phyloP scores from a whole-genome alignment of 2,113 vertebrate species.

The Prochilodus magdalenae region DNA sequence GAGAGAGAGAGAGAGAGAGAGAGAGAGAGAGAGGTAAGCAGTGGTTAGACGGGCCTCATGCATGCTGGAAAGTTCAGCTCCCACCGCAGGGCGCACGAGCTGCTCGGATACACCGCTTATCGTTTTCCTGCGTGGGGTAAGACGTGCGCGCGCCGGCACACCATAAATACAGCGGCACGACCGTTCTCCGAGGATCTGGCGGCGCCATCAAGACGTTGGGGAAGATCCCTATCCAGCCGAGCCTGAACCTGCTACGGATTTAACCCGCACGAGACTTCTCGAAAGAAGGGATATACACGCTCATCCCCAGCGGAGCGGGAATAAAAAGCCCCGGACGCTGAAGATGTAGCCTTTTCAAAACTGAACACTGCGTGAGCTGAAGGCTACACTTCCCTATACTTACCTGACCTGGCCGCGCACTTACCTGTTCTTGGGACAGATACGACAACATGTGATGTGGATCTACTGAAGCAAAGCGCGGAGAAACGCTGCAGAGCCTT shows the following conservation, averaged over 20 bases:
- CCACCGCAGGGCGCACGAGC: slow-evolving; percentile 18
- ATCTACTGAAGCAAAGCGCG: background rate
- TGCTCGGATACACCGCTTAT: slow-evolving; percentile 1
- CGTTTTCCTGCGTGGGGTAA: background rate
- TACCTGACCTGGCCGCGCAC: background rate
- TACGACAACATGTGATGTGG: background rate
- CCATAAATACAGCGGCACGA: background rate
- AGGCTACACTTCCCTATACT: background rate
- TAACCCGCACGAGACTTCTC: background rate
- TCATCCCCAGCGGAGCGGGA: background rate
- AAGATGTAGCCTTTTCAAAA: no score
- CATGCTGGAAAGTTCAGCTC: slow-evolving; percentile 35
- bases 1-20: background rate
- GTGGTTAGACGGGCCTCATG: background rate
- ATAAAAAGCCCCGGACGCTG: background rate
- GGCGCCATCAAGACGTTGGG: background rate
- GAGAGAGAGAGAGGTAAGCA: background rate
- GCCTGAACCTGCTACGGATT: background rate
- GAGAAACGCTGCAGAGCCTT: background rate
- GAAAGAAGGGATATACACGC: background rate
- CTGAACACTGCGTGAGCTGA: background rate
- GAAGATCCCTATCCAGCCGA: no score
- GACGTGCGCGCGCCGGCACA: background rate
- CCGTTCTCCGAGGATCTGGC: background rate
- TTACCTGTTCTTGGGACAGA: no score